Base-by-base conservation (phyloP, 2,888 invertebrate genomes). In the Latheticus oryzae region DNA sequence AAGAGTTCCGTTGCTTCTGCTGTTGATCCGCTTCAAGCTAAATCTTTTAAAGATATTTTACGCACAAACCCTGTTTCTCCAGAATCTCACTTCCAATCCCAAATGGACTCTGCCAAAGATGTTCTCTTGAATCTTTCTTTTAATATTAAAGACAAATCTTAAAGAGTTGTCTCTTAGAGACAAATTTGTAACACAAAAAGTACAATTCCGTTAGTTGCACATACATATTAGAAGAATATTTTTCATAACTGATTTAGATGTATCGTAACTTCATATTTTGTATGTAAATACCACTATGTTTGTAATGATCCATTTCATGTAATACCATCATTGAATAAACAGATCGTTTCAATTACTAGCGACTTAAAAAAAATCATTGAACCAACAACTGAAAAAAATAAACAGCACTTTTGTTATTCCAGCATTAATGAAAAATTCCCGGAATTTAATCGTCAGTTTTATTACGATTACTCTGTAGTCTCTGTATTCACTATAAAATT, bases 61-160 rank as follows among this genome's bases (percentile, higher is more conserved):
- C 62, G 67, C 58, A 58, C 69, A 21, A 56, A 63, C 43, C 56
- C 72, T 28, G 50, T 73, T 45, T 67, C 73, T 30, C 67, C 72
- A 16, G 71, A 71, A 47, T 58, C 71, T 24, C 73, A 74, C 37
- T 74, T 76, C 63, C 72, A 74, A 52, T 72, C 66, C 43, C 74
- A 75, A 65, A 71, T 76, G 50, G 75, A 77, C 58, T 66, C 73
- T 43, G 69, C 75, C 60, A 76, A 73, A 71, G 77, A 78, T 63
- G 76, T 76, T 60, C 71, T 77, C 45, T 67, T 77, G 61, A 78
- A 76, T 65, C 64, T 77, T 63, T 73, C 76, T 32, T 77, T 78
- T 63, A 73, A 73, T 55, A 69, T 71, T 51, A 72, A 71, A 59
- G 71, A 74, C 26, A 73, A 71, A 56, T 72, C 73, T 58, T 74